A percentile compares a stretch with the other conserved stretches of the same genome.
phyloP scores from a whole-genome alignment of 2,797 vertebrate species.

The Ceryle rudis region DNA sequence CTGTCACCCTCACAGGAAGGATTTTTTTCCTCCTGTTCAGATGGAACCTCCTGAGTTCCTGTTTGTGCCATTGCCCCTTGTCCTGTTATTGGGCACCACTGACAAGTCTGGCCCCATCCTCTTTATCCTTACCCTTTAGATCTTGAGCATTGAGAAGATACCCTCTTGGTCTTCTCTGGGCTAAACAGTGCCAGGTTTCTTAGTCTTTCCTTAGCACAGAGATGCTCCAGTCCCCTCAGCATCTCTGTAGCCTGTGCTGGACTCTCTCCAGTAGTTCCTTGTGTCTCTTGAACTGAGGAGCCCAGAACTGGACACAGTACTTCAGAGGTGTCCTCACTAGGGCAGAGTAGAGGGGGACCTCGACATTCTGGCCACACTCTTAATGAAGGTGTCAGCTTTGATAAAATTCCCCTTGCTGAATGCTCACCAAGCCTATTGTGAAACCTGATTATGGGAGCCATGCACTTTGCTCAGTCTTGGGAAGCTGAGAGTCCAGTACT shows the following conservation, averaged over 20 bases:
- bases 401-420: background rate
- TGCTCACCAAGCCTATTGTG: background rate
- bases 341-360: background rate
- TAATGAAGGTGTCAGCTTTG: background rate
- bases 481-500: background rate
- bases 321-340: background rate
- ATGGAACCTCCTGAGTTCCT: background rate
- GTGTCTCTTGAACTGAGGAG: background rate
- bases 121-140: background rate
- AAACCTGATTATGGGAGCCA: background rate
- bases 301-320: background rate
- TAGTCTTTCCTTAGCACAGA: background rate
- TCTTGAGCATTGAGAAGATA: background rate
- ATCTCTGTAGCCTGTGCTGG: background rate
- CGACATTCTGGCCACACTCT: background rate
- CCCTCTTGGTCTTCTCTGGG: background rate
- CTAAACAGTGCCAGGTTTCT: background rate
- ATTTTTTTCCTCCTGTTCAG: background rate
- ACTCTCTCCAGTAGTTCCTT: background rate
- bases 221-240: background rate
- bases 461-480: background rate
- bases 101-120: background rate
- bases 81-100: background rate
- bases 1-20: background rate
- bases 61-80: background rate